Evolutionary conservation across 2,113 vertebrate genomes (phyloP).

Genomic region (Oenanthe oenanthe): DNA sequence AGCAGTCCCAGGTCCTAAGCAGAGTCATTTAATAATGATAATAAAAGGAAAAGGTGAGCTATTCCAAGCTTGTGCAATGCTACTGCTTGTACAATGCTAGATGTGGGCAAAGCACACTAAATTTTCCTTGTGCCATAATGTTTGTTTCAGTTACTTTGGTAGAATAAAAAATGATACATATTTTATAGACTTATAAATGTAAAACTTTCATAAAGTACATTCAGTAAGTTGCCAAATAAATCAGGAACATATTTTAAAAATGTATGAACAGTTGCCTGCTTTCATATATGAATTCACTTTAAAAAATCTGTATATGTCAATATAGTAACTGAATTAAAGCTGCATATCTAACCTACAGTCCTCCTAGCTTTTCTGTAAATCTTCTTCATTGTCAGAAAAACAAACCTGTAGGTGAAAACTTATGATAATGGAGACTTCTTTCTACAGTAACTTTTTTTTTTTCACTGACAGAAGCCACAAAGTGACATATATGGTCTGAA

Average conservation of each 20-base stretch:
- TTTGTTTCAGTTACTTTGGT: background rate
- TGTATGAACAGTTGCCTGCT: background rate
- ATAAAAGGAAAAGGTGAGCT: background rate
- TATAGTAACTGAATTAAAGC: background rate
- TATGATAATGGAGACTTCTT: background rate
- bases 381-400: background rate
- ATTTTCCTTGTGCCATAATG: background rate
- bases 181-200: background rate
- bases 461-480: background rate
- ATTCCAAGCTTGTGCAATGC: background rate
- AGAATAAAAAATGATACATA: background rate
- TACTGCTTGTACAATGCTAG: background rate
- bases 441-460: background rate
- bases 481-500: background rate
- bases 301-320: background rate
- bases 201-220: background rate
- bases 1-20: fast-evolving
- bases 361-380: background rate
- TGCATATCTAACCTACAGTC: background rate
- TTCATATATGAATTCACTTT: background rate
- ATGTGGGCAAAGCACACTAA: background rate
- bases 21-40: background rate
- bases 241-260: background rate
- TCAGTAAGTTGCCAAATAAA: background rate
- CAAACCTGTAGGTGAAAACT: background rate